Base-by-base conservation (phyloP, 2,797 vertebrate genomes). In the Eurystomus glaucurus region DNA sequence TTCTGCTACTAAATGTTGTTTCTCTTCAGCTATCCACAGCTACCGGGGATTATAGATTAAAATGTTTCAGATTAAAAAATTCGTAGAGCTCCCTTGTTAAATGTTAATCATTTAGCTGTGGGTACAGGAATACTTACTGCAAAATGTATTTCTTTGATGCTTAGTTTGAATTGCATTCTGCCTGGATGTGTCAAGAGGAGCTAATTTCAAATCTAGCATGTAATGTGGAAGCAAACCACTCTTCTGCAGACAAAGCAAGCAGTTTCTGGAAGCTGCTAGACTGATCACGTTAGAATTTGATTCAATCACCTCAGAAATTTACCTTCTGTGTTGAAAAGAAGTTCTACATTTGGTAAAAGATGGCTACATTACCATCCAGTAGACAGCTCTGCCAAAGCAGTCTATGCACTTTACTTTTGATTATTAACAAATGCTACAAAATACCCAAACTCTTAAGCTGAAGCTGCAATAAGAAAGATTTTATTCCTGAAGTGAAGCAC, bases 1-100 rank as follows among this genome's bases (percentile, higher is more conserved):
- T 71, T 80, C 55, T 52, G 61, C 41, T 74, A 26, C 55, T 79
- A 66, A 77, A 77, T 76, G 60, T 75, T 80, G 33, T 28, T 65
- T 83, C 75, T 85, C 51, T 77, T 82, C 71, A 84, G 57, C 21
- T 85, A 64, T 43, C 29, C 78, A 80, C 16, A 75, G 64, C 39
- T 94, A 90, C n/a, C 18, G 57, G 31, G 68, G 88, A 92, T 94
- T 95, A 93, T 60, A 84, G 87, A 92, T 85, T 75, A 94, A 88
- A 87, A 95, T 35, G 68, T 84, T 92, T 86, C 76, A 78, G 50
- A 88, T 84, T 92, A 85, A 91, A 95, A 85, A 74, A 85, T 21
- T 4, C 81, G 61, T 88, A 85, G 71, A 77, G 66, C 62, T 88
- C 25, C 60, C 65, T 88, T 62, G 65, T 80, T 83, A 91, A 70